phyloP scores from a whole-genome alignment of 2,888 invertebrate genomes.

The Oxyscelio sp. region DNA sequence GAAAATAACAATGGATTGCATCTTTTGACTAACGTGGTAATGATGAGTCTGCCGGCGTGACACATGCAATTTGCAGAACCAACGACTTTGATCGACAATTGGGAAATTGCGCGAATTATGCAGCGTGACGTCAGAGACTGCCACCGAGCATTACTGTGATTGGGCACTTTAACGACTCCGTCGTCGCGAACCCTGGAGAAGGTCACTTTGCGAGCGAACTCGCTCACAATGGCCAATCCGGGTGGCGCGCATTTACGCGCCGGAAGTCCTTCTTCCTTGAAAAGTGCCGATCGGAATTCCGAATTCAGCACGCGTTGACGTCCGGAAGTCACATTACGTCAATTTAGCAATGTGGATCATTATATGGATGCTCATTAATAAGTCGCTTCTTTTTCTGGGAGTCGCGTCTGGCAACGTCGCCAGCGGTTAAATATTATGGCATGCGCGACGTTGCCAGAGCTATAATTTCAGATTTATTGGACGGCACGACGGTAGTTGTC shows the following conservation, averaged over 20 bases:
- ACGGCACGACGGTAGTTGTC: conserved; percentile 8
- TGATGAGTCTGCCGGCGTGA: conserved; percentile 44
- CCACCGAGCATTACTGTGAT: conserved; percentile 63
- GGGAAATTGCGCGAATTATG: conserved; percentile 71
- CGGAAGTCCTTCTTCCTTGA: conserved; percentile 68
- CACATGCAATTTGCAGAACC: conserved; percentile 63
- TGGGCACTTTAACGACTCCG: conserved; percentile 62
- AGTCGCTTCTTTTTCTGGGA: conserved; percentile 37
- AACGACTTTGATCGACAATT: conserved; percentile 73
- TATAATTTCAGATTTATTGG: conserved; percentile 50
- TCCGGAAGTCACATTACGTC: conserved; percentile 54
- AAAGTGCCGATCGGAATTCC: conserved; percentile 49
- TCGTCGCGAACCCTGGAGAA: conserved; percentile 67
- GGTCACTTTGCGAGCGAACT: conserved; percentile 60
- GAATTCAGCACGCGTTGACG: conserved; percentile 57
- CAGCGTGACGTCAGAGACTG: conserved; percentile 59
- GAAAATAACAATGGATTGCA: conserved; percentile 30
- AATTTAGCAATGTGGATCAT: conserved; percentile 56
- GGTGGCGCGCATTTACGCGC: conserved; percentile 30
- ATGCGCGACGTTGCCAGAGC: conserved; percentile 55
- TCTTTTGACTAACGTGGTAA: conserved; percentile 34
- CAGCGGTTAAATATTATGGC: conserved; percentile 20
- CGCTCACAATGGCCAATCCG: conserved; percentile 53
- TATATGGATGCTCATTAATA: conserved; percentile 44
- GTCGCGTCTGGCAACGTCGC: conserved; percentile 52